These are phyloP conservation scores for Tretioscincus oriximinensis DNA, from an alignment of 2,113 vertebrate genomes.

Conservation along the genomic window DNA sequence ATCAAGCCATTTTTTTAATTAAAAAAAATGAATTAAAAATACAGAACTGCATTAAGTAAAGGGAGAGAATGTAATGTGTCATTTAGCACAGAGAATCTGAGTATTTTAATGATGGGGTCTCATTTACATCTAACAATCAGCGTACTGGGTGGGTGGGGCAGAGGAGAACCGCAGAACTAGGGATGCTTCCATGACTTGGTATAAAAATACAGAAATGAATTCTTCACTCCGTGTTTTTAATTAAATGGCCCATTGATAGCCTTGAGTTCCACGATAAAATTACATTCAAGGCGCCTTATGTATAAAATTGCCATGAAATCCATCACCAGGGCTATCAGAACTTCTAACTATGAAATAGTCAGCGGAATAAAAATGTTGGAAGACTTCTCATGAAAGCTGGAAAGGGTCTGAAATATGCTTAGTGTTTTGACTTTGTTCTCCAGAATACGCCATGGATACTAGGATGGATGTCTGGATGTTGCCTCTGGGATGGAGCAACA, in stretches of 20 bases:
- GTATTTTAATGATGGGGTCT: slow-evolving; percentile 72
- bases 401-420: too few species aligned
- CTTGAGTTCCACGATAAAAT: not conserved
- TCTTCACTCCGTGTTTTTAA: slow-evolving; percentile 46
- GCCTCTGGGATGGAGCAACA: too few species aligned
- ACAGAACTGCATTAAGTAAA: slow-evolving; percentile 48
- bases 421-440: too few species aligned
- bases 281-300: not conserved
- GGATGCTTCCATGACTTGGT: slow-evolving; percentile 58
- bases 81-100: slow-evolving; percentile 65
- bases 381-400: not conserved
- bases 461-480: too few species aligned
- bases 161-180: slow-evolving; percentile 51
- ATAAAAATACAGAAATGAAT: slow-evolving; percentile 61
- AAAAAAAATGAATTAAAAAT: slow-evolving; percentile 19
- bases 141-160: slow-evolving; percentile 49
- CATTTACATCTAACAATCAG: slow-evolving; percentile 71
- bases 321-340: too few species aligned
- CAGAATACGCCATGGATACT: too few species aligned
- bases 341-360: not conserved
- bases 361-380: not conserved
- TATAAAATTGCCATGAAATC: not conserved
- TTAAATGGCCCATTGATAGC: not conserved
- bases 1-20: slow-evolving; percentile 27
- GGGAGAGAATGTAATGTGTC: slow-evolving; percentile 64